Evolutionary conservation across 2,797 vertebrate species (phyloP).

Genomic region (Fundulus diaphanus): DNA sequence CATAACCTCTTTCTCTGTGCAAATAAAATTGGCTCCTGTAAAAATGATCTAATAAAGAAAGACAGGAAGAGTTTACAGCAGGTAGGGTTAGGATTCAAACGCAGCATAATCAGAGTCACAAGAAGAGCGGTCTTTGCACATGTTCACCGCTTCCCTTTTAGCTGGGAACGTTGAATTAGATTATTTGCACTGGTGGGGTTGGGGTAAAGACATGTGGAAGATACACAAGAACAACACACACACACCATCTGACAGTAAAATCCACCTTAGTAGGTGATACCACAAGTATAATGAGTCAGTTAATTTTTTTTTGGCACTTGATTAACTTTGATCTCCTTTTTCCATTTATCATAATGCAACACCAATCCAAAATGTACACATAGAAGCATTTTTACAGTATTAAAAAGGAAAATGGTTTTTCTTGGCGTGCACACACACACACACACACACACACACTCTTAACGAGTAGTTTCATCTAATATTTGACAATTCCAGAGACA

Average conservation of each 20-base stretch:
- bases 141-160: conserved; percentile 54
- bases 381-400: background rate
- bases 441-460: background rate
- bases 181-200: conserved; percentile 2
- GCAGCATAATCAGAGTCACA: conserved; percentile 67
- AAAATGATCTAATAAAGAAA: conserved; percentile 60
- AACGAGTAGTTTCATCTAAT: background rate
- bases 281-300: background rate
- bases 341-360: background rate
- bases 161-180: conserved; percentile 31
- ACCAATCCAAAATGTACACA: background rate
- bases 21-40: conserved; percentile 63
- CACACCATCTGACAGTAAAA: background rate
- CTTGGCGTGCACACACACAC: background rate
- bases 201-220: conserved; percentile 7
- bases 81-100: conserved; percentile 61
- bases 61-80: conserved; percentile 65
- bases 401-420: background rate
- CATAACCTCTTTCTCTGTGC: conserved; percentile 59
- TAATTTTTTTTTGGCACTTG: background rate
- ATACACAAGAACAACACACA: conserved; percentile 28
- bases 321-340: background rate
- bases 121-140: conserved; percentile 42
- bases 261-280: background rate
- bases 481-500: background rate